Evolutionary conservation across 1,140 invertebrate species (phyloP).

Genomic region (Mya arenaria): DNA sequence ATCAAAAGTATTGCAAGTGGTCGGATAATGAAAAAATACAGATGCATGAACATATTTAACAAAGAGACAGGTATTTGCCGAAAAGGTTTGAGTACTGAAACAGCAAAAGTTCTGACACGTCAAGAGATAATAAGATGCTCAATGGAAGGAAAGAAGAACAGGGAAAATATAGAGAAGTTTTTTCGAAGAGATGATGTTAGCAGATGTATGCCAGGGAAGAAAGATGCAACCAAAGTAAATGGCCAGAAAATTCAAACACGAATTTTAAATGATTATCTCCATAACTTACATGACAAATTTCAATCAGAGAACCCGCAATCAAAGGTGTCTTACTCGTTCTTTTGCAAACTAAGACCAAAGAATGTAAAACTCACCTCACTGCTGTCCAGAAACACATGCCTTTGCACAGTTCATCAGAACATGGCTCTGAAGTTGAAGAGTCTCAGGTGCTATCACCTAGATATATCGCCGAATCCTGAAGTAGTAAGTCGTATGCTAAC

Average conservation of each 20-base stretch:
- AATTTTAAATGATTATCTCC: constrained; percentile 20
- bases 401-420: constrained; percentile 3
- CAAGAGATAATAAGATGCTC: no score
- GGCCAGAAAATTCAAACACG: constrained; percentile 14
- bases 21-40: no score
- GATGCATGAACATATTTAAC: no score
- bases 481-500: background rate
- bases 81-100: no score
- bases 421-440: constrained; percentile 2
- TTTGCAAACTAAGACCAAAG: background rate
- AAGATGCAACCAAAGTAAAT: constrained; percentile 12
- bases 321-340: background rate
- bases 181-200: constrained; percentile 20
- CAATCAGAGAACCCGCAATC: background rate
- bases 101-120: no score
- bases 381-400: background rate
- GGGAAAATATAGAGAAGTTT: background rate
- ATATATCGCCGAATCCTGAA: background rate
- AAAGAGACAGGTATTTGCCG: no score
- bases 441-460: background rate
- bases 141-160: no score
- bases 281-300: constrained; percentile 3
- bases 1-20: no score
- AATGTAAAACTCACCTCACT: background rate
- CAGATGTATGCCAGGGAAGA: constrained; percentile 17